Evolutionary conservation across 2,888 invertebrate species (phyloP).

Genomic region (Zhuqinia jingwanae): DNA sequence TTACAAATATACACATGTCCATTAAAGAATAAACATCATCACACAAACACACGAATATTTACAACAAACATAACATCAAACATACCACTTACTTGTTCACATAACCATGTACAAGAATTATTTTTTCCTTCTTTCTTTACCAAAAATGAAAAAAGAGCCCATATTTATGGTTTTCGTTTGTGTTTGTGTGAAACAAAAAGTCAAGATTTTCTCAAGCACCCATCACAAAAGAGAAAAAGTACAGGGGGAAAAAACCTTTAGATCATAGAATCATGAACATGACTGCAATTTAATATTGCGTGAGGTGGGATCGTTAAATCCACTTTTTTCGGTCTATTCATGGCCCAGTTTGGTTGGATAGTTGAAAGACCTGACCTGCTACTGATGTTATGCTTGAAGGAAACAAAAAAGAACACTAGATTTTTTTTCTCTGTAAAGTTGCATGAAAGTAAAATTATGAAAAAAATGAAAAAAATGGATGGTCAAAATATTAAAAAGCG

Average conservation of each 20-base stretch:
- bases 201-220: conserved; percentile 64
- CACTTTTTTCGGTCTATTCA: conserved; percentile 73
- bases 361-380: not conserved
- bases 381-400: conserved; percentile 12
- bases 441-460: conserved; percentile 24
- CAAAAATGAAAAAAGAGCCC: conserved; percentile 38
- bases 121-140: conserved; percentile 9
- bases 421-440: not conserved
- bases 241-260: conserved; percentile 51
- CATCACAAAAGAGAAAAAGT: conserved; percentile 2
- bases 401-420: conserved; percentile 1
- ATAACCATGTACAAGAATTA: conserved; percentile 32
- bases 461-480: conserved; percentile 25
- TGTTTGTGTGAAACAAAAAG: conserved; percentile 53
- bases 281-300: conserved; percentile 79
- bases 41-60: not conserved
- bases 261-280: conserved; percentile 67
- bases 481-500: conserved; percentile 34
- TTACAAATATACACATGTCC: not conserved
- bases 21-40: not conserved
- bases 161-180: conserved; percentile 32
- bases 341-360: conserved; percentile 54
- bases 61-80: too few relatives aligned
- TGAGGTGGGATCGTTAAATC: conserved; percentile 79
- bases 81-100: conserved; percentile 34